Conservation (phyloP, 2,113 vertebrate species). For the Xenus cinereus region DNA sequence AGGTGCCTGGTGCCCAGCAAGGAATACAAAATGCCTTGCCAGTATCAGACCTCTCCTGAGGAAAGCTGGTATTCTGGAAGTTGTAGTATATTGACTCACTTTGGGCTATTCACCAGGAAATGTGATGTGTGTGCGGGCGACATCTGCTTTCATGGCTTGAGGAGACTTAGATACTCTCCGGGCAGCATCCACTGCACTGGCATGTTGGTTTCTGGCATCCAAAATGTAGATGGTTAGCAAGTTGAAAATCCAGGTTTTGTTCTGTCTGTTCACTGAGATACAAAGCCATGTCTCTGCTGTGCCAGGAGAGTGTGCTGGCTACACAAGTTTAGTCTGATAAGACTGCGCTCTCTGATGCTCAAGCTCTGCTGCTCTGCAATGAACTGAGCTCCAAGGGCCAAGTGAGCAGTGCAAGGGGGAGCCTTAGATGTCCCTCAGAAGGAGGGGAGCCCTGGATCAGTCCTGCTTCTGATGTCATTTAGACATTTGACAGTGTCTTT, state of each 20-base stretch:
- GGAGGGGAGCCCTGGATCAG: not conserved
- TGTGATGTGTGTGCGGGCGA: fast-evolving
- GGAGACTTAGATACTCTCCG: not conserved
- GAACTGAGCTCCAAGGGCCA: not conserved
- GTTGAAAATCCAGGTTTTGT: fast-evolving
- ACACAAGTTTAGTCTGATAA: not conserved
- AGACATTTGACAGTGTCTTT: not conserved
- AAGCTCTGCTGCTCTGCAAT: not conserved
- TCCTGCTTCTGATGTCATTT: not conserved
- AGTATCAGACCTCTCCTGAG: not conserved
- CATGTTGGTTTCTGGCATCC: not conserved
- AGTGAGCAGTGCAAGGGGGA: not conserved
- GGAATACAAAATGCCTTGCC: not conserved
- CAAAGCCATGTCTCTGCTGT: not conserved
- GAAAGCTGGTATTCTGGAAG: not conserved
- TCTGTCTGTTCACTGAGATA: not conserved
- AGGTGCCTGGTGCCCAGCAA: not conserved
- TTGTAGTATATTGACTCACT: too few relatives aligned
- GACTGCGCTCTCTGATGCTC: not conserved
- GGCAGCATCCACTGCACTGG: not conserved
- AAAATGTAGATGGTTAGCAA: not conserved
- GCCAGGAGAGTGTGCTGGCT: conserved; percentile 59
- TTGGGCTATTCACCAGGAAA: not conserved
- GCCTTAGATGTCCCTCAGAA: not conserved
- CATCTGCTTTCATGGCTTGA: not conserved